Evolutionary conservation across 2,888 invertebrate genomes (phyloP).

Genomic region (Alloscopus bannaensis): DNA sequence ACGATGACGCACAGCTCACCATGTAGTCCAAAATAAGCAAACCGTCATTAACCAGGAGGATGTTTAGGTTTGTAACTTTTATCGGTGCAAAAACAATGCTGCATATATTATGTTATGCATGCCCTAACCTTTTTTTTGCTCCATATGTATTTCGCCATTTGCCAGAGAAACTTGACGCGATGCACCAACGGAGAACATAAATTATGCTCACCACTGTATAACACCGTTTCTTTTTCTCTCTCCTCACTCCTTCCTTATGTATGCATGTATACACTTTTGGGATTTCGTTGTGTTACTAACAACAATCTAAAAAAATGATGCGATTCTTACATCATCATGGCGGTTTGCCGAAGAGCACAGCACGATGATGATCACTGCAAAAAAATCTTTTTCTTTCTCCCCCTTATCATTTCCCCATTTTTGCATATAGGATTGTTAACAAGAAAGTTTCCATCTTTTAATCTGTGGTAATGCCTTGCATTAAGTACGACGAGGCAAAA

Average conservation of each 20-base stretch:
- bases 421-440: slow-evolving; percentile 52
- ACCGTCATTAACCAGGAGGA: too few species aligned
- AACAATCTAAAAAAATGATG: slow-evolving; percentile 49
- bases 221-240: background rate
- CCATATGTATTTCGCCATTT: background rate
- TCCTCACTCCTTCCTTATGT: background rate
- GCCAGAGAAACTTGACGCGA: background rate
- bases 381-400: too few species aligned
- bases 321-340: slow-evolving; percentile 32
- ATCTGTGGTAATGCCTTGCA: slow-evolving; percentile 46
- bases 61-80: too few species aligned
- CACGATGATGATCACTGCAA: slow-evolving; percentile 28
- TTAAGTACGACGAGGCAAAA: slow-evolving; percentile 17
- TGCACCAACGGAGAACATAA: background rate
- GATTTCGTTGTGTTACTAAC: background rate
- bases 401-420: slow-evolving; percentile 11
- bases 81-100: too few species aligned
- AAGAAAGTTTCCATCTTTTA: slow-evolving; percentile 50
- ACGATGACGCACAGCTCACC: too few species aligned
- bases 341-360: background rate
- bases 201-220: too few species aligned
- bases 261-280: too few species aligned
- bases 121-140: too few species aligned
- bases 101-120: too few species aligned
- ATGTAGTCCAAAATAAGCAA: too few species aligned